Evolutionary conservation across 2,113 vertebrate genomes (phyloP).

Genomic region (Stercorarius parasiticus): DNA sequence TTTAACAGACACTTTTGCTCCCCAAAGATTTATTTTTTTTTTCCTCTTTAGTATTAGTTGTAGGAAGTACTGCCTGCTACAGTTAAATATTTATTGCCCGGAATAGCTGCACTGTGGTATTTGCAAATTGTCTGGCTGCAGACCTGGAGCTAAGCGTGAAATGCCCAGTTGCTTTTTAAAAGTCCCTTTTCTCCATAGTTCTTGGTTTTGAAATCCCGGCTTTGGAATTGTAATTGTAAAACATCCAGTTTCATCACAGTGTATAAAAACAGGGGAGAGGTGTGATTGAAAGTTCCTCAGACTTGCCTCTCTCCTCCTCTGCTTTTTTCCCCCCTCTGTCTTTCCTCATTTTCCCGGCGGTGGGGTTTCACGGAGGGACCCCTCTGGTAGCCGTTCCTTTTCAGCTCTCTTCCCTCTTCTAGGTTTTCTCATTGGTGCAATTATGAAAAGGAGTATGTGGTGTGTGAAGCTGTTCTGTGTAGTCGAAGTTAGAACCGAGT

Average conservation of each 20-base stretch:
- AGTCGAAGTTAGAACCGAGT: background rate
- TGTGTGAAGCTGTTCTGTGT: background rate
- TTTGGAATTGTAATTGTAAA: background rate
- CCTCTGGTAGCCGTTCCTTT: background rate
- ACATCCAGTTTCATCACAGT: background rate
- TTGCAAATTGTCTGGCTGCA: background rate
- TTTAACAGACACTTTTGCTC: background rate
- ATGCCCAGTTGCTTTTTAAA: background rate
- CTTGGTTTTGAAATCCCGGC: background rate
- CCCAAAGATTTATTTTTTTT: background rate
- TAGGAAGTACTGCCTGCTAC: background rate
- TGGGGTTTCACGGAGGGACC: background rate
- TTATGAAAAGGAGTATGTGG: rapidly evolving
- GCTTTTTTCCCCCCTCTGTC: background rate
- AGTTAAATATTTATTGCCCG: background rate
- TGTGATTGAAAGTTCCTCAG: background rate
- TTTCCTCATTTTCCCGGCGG: background rate
- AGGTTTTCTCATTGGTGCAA: background rate
- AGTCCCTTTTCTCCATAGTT: background rate
- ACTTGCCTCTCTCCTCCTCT: background rate
- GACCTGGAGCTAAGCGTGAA: background rate
- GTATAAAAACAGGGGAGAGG: background rate
- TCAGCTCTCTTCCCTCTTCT: background rate
- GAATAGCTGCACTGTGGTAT: background rate
- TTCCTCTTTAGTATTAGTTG: background rate